Base-by-base conservation (phyloP, 2,797 vertebrate species). In the Enteromius paludinosus region DNA sequence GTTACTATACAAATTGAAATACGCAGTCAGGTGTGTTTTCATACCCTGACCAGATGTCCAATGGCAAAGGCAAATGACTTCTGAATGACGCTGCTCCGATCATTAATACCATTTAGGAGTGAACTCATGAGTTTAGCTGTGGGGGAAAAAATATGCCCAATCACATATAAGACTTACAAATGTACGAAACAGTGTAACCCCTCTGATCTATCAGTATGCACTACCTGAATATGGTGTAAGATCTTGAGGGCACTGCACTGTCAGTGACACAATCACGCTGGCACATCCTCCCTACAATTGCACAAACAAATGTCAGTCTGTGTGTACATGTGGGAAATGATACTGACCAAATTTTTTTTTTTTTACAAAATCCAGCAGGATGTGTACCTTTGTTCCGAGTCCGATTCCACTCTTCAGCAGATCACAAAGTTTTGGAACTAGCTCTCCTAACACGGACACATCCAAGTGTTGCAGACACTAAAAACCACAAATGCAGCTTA, bases 391-490 rank as follows among this genome's bases (percentile, higher is more conserved):
- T 43, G 98, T 99, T 83, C 97, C 97, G 79, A 99, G 93, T 61
- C 98, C 98, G 5, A 99, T 93, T 87, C 97, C 97, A 88, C 97
- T 98, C 93, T 95, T 98, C 28, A 99, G 94, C 84, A 99, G 93
- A 71, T 99, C 98, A 90, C 97, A 98, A 33, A 99, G 94, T 38
- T 94, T 95, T 81, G 98, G 98, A 86, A 99, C 94, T 84, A 99
- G 95, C 77, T 98, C 97, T 52, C 96, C 94, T 4, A 99, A 92
- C 78, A 99, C 97, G 0, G 96, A 96, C 9, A 96, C 96, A 87
- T 99, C 98, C 52, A 99, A 93, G 90, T 99, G 98, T 82, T 99
- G 98, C 91, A 99, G 94, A 93, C 97, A 98, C 98, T 99, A 90
- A 47, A 78, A 64, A 82, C 71, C 25, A 78, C 3, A 76, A 61